phyloP scores from a whole-genome alignment of 2,888 invertebrate species.

The Gastracanthus pulcherrimus region DNA sequence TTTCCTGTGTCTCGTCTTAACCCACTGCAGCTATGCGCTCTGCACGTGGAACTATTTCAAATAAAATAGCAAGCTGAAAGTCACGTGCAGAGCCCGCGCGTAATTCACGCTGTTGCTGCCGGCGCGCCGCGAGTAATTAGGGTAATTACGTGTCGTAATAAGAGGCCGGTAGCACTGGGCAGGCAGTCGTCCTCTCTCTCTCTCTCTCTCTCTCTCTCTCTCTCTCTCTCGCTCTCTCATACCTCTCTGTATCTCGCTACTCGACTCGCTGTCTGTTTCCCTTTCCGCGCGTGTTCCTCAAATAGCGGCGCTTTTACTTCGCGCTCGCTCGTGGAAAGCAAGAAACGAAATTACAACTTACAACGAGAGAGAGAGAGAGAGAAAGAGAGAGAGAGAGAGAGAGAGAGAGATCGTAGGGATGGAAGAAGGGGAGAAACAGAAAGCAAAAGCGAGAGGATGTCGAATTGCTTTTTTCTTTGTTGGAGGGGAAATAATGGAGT shows the following conservation, averaged over 20 bases:
- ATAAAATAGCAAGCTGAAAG: background rate
- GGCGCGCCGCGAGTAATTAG: constrained; percentile 57
- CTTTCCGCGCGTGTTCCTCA: no score
- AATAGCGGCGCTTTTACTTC: no score
- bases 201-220: no score
- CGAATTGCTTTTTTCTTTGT: background rate
- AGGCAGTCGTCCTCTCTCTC: background rate
- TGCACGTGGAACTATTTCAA: no score
- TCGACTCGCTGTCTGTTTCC: background rate
- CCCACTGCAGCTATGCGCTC: no score
- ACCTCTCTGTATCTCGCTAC: no score
- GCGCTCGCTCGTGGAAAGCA: no score
- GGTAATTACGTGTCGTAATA: constrained; percentile 61
- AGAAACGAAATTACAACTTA: background rate
- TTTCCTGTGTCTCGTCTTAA: no score
- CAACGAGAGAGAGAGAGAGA: background rate
- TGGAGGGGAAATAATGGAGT: no score
- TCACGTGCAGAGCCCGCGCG: constrained; percentile 3
- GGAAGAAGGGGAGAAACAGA: background rate
- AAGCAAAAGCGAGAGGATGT: background rate
- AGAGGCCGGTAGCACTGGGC: constrained; percentile 33
- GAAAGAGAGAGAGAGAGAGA: no score
- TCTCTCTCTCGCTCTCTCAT: no score
- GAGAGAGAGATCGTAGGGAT: no score
- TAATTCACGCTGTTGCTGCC: constrained; percentile 21